A percentile compares a stretch with the other conserved stretches of the same genome.
Evolutionary conservation across 2,113 vertebrate species (phyloP).

Genomic region (Nannospalax galili): DNA sequence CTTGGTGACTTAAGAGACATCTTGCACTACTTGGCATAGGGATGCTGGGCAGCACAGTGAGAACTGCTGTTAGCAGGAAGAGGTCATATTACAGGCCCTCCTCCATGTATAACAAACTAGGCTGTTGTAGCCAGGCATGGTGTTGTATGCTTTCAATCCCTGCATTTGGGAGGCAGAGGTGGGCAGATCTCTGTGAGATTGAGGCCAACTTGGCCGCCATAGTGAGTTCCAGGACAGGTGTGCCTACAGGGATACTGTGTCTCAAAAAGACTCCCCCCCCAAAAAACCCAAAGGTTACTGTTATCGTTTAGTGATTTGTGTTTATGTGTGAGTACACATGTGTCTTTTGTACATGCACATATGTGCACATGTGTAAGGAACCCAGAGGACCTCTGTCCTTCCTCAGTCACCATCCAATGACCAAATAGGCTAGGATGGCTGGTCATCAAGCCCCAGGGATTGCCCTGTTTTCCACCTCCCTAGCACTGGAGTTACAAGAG

Average conservation of each 20-base stretch:
- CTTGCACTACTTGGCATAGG: constrained; percentile 25
- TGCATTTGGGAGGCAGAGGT: no score
- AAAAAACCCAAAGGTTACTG: no score
- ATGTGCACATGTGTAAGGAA: background rate
- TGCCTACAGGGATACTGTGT: no score
- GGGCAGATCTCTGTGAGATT: no score
- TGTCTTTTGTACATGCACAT: background rate
- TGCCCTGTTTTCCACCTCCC: background rate
- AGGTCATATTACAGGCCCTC: constrained; percentile 26
- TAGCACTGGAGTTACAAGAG: background rate
- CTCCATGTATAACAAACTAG: constrained; percentile 17
- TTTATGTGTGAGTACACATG: background rate
- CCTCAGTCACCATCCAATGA: background rate
- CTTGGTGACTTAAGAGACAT: constrained; percentile 20
- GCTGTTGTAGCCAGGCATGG: background rate
- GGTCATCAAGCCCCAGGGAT: background rate
- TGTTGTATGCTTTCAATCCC: no score
- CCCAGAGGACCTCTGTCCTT: background rate
- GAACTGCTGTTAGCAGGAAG: constrained; percentile 55
- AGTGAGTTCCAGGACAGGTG: no score
- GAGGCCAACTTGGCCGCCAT: no score
- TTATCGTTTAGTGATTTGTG: no score
- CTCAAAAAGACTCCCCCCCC: no score
- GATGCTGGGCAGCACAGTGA: constrained; percentile 6
- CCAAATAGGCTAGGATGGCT: background rate